Evolutionary conservation across 2,888 invertebrate genomes (phyloP).

Genomic region (Stenodera caucasica): DNA sequence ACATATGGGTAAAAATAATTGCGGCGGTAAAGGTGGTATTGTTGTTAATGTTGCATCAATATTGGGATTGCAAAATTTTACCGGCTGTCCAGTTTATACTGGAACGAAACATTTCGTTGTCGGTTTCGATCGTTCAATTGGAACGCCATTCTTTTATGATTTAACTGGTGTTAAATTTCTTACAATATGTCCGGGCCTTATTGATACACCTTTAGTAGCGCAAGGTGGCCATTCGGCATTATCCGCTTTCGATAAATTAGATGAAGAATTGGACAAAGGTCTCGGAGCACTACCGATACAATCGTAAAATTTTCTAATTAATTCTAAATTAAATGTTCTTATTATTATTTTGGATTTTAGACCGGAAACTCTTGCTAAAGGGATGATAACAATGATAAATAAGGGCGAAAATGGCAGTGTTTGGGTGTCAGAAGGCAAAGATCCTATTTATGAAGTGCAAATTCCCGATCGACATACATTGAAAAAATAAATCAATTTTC

Average conservation of each 20-base stretch:
- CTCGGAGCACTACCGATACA: conserved; percentile 40
- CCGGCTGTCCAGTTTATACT: conserved; percentile 62
- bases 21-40: conserved; percentile 63
- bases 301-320: conserved; percentile 33
- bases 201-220: conserved; percentile 36
- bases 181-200: conserved; percentile 53
- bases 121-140: conserved; percentile 59
- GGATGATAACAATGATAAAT: conserved; percentile 49
- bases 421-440: conserved; percentile 57
- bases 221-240: conserved; percentile 15
- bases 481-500: too few relatives aligned
- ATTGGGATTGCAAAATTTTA: conserved; percentile 60
- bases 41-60: conserved; percentile 67
- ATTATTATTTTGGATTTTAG: conserved; percentile 31
- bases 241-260: conserved; percentile 27
- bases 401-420: conserved; percentile 58
- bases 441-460: conserved; percentile 43
- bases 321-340: not conserved
- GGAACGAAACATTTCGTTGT: conserved; percentile 63
- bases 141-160: conserved; percentile 45
- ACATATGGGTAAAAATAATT: conserved; percentile 60
- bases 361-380: conserved; percentile 46
- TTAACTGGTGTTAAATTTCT: conserved; percentile 56
- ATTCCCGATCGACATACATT: conserved; percentile 43
- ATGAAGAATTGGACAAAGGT: conserved; percentile 24